These are phyloP conservation scores for Cephalotes varians DNA, from an alignment of 2,888 invertebrate species.

Conservation along the genomic window DNA sequence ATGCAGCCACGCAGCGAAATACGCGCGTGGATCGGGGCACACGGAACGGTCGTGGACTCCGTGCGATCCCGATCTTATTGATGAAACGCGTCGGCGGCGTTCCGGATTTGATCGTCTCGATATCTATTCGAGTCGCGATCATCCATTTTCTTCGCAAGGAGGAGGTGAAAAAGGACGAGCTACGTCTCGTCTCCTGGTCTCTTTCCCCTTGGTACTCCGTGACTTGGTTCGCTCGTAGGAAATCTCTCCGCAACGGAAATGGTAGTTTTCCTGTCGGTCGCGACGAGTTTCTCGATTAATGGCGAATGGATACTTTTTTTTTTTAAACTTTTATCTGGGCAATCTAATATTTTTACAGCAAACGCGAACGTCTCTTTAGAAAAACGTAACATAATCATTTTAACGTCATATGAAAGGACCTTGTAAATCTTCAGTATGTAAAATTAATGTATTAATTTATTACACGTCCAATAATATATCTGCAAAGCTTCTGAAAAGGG, in stretches of 20 bases:
- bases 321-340: background rate
- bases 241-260: conserved; percentile 23
- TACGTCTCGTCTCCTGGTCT: conserved; percentile 16
- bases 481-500: background rate
- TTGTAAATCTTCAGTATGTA: background rate
- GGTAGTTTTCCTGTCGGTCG: background rate
- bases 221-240: conserved; percentile 34
- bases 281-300: conserved; percentile 18
- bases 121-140: conserved; percentile 65
- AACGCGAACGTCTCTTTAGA: background rate
- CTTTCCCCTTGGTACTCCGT: too few relatives aligned
- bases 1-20: conserved; percentile 26
- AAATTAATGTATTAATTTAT: background rate
- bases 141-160: conserved; percentile 53
- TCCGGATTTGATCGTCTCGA: conserved; percentile 67
- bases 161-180: background rate
- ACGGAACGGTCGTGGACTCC: background rate
- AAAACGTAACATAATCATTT: too few relatives aligned
- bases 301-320: background rate
- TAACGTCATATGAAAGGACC: too few relatives aligned
- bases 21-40: conserved; percentile 21
- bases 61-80: conserved; percentile 60
- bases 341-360: background rate
- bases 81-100: conserved; percentile 54
- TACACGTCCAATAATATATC: background rate